Evolutionary conservation across 2,113 vertebrate genomes (phyloP).

Genomic region (Percina caprodes): DNA sequence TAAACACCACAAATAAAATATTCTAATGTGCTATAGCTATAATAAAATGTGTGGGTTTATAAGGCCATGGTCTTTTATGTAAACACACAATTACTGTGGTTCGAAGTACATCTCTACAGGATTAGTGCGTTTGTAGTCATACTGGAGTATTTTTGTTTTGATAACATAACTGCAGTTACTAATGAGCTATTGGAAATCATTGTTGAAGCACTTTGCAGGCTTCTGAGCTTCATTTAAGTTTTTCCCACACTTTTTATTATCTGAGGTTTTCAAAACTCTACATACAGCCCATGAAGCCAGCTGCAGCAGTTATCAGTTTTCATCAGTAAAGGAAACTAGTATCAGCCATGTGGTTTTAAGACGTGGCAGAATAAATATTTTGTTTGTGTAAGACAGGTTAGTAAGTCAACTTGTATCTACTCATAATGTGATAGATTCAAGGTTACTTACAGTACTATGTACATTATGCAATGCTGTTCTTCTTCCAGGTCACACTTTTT

Average conservation of each 20-base stretch:
- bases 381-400: not conserved
- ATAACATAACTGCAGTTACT: not conserved
- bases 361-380: not conserved
- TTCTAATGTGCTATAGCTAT: not conserved
- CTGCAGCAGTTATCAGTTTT: not conserved
- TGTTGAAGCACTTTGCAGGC: no score
- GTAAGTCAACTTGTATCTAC: no score
- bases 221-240: not conserved
- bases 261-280: not conserved
- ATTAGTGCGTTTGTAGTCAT: not conserved
- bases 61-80: not conserved
- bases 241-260: not conserved
- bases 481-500: not conserved
- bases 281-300: not conserved
- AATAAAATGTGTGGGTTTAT: not conserved
- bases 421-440: not conserved
- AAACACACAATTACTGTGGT: not conserved
- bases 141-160: slow-evolving; percentile 7
- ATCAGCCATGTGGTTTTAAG: not conserved
- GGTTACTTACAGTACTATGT: no score
- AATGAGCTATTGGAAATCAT: not conserved
- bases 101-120: not conserved
- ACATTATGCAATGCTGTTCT: not conserved
- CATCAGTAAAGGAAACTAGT: not conserved
- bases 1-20: not conserved